A percentile compares a stretch with the other conserved stretches of the same genome.
Evolutionary conservation across 1,140 invertebrate genomes (phyloP).

Genomic region (Conus betulinus): DNA sequence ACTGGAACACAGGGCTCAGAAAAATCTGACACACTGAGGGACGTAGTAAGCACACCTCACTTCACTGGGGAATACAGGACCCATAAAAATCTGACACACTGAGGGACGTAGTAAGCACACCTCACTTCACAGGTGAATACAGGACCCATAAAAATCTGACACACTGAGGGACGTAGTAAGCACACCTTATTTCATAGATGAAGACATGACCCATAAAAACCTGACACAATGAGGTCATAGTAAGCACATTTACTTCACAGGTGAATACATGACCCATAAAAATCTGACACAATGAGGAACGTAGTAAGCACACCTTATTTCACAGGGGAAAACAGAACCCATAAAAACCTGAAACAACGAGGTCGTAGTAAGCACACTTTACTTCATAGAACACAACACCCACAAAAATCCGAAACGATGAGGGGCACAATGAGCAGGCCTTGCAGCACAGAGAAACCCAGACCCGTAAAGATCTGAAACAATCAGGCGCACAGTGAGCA

Average conservation of each 20-base stretch:
- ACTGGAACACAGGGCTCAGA: not conserved
- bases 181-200: too few species aligned
- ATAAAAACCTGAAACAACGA: too few species aligned
- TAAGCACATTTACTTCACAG: too few species aligned
- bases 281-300: too few species aligned
- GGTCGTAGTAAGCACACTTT: too few species aligned
- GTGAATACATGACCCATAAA: too few species aligned
- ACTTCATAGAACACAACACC: not conserved
- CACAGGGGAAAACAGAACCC: too few species aligned
- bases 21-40: not conserved
- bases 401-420: not conserved
- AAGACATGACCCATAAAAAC: not conserved
- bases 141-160: not conserved
- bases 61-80: not conserved
- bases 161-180: not conserved
- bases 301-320: too few species aligned
- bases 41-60: too few species aligned
- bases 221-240: not conserved
- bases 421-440: too few species aligned
- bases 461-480: not conserved
- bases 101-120: not conserved
- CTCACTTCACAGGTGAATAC: too few species aligned
- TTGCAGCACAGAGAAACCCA: not conserved
- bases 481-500: too few species aligned
- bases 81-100: not conserved